These are phyloP conservation scores for Miniopterus natalensis DNA, from an alignment of 2,113 vertebrate genomes.

Conservation along the genomic window DNA sequence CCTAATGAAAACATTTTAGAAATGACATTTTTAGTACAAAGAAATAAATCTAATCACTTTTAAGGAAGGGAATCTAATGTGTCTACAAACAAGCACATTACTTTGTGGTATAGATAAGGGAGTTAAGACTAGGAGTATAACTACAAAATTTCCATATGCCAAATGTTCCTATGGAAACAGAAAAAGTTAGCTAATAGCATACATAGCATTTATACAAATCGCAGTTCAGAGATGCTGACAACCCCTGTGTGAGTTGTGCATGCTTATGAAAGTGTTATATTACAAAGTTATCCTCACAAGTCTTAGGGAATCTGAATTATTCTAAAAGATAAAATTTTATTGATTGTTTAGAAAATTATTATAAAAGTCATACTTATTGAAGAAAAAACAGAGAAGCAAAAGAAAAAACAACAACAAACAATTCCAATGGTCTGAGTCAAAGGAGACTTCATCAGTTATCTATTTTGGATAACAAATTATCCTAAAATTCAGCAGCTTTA, in stretches of 20 bases:
- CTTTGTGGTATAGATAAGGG: conserved; percentile 9
- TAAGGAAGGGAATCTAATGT: neutral
- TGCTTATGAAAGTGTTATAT: neutral
- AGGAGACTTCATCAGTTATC: neutral
- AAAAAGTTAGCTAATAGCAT: neutral
- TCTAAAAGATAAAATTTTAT: neutral
- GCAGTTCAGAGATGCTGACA: neutral
- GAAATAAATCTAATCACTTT: neutral
- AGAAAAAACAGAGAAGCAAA: neutral
- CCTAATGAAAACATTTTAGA: conserved; percentile 52
- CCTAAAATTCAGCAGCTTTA: neutral
- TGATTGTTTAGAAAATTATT: neutral
- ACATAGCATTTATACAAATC: neutral
- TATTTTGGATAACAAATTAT: neutral
- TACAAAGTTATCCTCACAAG: neutral
- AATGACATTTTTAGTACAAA: conserved; percentile 14
- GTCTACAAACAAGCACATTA: neutral
- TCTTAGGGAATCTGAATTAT: neutral
- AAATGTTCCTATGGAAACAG: conserved; percentile 40
- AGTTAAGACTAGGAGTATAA: neutral
- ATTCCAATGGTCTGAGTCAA: neutral
- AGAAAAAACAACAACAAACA: neutral
- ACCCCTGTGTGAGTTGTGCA: neutral
- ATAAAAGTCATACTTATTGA: neutral
- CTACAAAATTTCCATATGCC: neutral